A percentile compares a stretch with the other conserved stretches of the same genome.
Evolutionary conservation across 2,797 vertebrate genomes (phyloP).

Genomic region (Fistularia tabacaria): DNA sequence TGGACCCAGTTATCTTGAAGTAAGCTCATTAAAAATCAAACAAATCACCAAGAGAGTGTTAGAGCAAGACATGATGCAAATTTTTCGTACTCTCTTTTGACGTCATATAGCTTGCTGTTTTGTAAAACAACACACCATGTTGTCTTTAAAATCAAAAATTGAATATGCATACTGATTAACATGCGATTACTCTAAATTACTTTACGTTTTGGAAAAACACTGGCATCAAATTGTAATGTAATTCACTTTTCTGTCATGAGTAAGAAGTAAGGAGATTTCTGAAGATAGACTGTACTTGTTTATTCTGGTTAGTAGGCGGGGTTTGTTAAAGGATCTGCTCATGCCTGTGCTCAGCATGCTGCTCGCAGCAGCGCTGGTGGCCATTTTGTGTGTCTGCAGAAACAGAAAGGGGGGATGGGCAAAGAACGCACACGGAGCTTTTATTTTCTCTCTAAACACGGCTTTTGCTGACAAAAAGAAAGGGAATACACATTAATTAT

Average conservation of each 20-base stretch:
- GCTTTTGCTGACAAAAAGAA: constrained; percentile 4
- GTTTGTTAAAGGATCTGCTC: constrained; percentile 50
- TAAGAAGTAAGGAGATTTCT: constrained; percentile 31
- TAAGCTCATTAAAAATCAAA: constrained; percentile 8
- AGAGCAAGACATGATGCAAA: not conserved
- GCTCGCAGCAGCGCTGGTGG: constrained; percentile 62
- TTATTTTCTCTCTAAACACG: constrained; percentile 12
- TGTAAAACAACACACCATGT: not conserved
- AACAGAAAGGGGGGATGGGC: constrained; percentile 46
- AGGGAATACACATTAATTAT: constrained; percentile 1
- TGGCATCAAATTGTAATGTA: too few species aligned
- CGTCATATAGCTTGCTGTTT: constrained; percentile 1
- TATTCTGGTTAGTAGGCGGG: constrained; percentile 48
- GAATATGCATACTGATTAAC: too few species aligned
- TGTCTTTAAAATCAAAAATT: too few species aligned
- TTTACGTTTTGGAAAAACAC: too few species aligned
- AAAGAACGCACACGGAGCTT: constrained; percentile 21
- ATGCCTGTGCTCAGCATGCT: constrained; percentile 55
- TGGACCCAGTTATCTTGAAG: constrained; percentile 1
- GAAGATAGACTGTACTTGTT: constrained; percentile 14
- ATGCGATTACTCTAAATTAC: too few species aligned
- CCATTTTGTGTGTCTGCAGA: constrained; percentile 70
- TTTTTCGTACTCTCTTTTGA: constrained; percentile 1
- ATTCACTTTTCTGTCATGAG: not conserved
- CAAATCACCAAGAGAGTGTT: not conserved